A percentile compares a stretch with the other conserved stretches of the same genome.
phyloP scores from a whole-genome alignment of 2,797 vertebrate species.

The Bovichtus variegatus region DNA sequence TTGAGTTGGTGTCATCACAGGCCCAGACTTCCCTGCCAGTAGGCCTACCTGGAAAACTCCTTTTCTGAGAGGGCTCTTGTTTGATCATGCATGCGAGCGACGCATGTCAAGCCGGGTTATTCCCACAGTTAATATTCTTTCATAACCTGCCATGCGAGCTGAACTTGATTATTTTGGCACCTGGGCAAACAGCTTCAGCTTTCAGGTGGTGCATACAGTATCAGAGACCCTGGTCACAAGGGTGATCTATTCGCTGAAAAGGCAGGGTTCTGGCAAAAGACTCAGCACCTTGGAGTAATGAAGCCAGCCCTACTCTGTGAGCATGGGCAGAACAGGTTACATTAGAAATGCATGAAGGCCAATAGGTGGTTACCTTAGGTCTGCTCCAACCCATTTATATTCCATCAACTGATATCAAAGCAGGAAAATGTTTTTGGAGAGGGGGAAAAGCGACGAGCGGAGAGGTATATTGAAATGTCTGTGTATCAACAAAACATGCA shows the following conservation, averaged over 20 bases:
- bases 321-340: slow-evolving; percentile 78
- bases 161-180: slow-evolving; percentile 91
- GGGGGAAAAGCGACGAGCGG: slow-evolving; percentile 68
- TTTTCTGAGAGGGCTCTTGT: slow-evolving; percentile 80
- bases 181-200: slow-evolving; percentile 84
- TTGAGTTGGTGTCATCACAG: slow-evolving; percentile 84
- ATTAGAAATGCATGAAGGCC: slow-evolving; percentile 86
- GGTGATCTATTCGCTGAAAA: slow-evolving; percentile 84
- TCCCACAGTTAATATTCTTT: slow-evolving; percentile 91
- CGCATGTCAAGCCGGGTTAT: slow-evolving; percentile 88
- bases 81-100: slow-evolving; percentile 84
- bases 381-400: slow-evolving; percentile 83
- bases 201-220: slow-evolving; percentile 82
- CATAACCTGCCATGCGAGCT: slow-evolving; percentile 87
- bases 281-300: slow-evolving; percentile 85
- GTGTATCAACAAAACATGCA: slow-evolving; percentile 79
- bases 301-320: slow-evolving; percentile 79
- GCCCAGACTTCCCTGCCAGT: slow-evolving; percentile 80
- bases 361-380: slow-evolving; percentile 84
- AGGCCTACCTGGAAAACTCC: slow-evolving; percentile 84
- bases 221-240: slow-evolving; percentile 82
- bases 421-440: slow-evolving; percentile 82
- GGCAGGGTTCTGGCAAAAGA: slow-evolving; percentile 83
- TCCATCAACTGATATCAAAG: slow-evolving; percentile 85
- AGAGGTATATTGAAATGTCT: slow-evolving; percentile 78